These are phyloP conservation scores for Bos javanicus DNA, from an alignment of 2,113 vertebrate genomes.

Conservation along the genomic window DNA sequence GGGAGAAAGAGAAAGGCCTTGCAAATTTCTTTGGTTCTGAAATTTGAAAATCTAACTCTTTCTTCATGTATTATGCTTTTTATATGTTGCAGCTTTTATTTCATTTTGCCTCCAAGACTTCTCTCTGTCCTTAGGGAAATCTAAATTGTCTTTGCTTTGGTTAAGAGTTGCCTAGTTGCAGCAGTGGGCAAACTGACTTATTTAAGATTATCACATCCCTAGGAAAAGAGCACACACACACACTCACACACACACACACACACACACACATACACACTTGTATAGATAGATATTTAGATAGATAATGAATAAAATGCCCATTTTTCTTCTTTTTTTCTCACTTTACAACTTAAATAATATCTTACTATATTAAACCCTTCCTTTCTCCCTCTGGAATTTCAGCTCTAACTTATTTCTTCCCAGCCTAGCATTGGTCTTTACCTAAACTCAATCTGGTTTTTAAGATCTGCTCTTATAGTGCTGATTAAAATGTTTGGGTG, in stretches of 20 bases:
- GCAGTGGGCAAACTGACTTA: not conserved
- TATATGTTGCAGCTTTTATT: not conserved
- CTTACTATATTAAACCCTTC: not conserved
- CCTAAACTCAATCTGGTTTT: not conserved
- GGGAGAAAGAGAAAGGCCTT: not conserved
- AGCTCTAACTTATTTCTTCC: not conserved
- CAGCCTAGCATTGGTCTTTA: not conserved
- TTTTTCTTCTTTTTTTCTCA: not conserved
- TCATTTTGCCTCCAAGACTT: slow-evolving; percentile 2
- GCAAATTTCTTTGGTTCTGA: not conserved
- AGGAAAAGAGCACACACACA: not conserved
- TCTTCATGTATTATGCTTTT: not conserved
- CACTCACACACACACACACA: not conserved
- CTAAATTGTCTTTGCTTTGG: not conserved
- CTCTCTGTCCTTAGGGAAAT: not conserved
- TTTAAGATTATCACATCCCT: slow-evolving; percentile 3
- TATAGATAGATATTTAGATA: not conserved
- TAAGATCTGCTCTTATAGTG: not conserved
- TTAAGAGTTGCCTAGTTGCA: not conserved
- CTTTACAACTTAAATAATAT: not conserved
- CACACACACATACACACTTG: not conserved
- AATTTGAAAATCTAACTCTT: not conserved
- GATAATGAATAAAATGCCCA: not conserved
- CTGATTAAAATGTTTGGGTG: not conserved
- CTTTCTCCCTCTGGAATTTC: not conserved